Evolutionary conservation across 2,888 invertebrate species (phyloP), one percentile per base, ranked within the genome.

Genomic region (Anthophora plumipes): DNA sequence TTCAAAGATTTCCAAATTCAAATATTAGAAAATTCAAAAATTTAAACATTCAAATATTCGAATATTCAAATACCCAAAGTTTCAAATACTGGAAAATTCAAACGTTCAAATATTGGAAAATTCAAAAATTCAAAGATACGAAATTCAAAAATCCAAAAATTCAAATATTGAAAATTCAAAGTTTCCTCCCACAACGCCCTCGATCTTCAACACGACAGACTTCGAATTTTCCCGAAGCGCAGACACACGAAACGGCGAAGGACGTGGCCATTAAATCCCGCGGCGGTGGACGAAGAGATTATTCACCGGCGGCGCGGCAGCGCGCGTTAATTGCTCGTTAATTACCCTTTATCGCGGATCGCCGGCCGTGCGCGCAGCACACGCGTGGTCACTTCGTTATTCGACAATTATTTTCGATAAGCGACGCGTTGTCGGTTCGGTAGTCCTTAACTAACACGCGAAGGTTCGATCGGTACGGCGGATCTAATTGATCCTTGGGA

Each of bases 401-500:
- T 80, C 67, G 79, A 61, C 67, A 80, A 77, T 80, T 77, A 80
- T 78, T 63, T 31, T 39, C 72, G 67, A 80, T 77, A 80, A 80
- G 71, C 50, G 37, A 1, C n/a, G 46, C 17, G 17, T 31, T 37
- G 72, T 69, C 41, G 48, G 41, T 8, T 4, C 77, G 37, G 43
- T 46, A 57, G 61, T 57, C 17, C 12, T 9, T 2, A 17, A n/a
- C n/a, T 22, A 37, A 39, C 17, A 59, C 73, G 46, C 14, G n/a
- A 4, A 14, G 11, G 37, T 37, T 46, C 43, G 72, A 72, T 72
- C 67, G n/a, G 43, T 20, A 22, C 41, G 11, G 52, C 37, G 41
- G 59, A 78, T 78, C 80, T 82, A 80, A 82, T 75, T 80, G 81
- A 81, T 80, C 80, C 67, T 39, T 14, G 70, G n/a, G 70, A 80